A percentile compares a stretch with the other conserved stretches of the same genome.
These are phyloP conservation scores for Mamestra configurata DNA, from an alignment of 1,140 invertebrate species.

Conservation along the genomic window DNA sequence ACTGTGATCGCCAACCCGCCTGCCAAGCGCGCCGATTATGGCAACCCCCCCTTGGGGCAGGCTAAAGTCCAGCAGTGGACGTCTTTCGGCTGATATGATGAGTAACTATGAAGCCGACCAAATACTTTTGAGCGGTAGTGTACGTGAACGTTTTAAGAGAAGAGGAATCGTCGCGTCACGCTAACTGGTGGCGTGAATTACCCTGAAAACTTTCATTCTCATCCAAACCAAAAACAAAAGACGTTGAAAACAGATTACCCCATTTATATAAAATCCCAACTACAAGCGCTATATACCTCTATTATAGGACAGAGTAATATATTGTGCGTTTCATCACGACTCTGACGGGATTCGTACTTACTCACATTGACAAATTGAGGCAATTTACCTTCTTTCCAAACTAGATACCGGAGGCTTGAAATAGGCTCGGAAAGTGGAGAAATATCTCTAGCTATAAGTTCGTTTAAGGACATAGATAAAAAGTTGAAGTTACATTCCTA, in stretches of 20 bases:
- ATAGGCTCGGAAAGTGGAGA: neutral
- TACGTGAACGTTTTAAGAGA: no score
- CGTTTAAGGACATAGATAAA: neutral
- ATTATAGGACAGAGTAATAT: neutral
- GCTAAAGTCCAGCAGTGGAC: no score
- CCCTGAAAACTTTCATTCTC: no score
- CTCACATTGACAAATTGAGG: slow-evolving; percentile 8
- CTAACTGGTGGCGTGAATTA: no score
- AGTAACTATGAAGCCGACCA: no score
- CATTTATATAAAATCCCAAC: neutral
- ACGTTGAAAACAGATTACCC: neutral
- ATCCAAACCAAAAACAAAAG: neutral
- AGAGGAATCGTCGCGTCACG: no score
- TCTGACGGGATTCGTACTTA: slow-evolving; percentile 3
- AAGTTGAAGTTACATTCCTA: no score
- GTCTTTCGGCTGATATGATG: no score
- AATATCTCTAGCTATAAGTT: neutral
- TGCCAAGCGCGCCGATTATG: no score
- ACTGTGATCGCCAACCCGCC: no score
- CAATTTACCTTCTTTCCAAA: slow-evolving; percentile 19
- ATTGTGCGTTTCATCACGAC: slow-evolving; percentile 13
- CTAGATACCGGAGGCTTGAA: neutral
- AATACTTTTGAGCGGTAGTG: no score
- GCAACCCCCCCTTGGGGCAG: no score
- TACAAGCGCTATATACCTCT: neutral